phyloP scores from a whole-genome alignment of 2,888 invertebrate genomes.

The Steinernema hermaphroditum region DNA sequence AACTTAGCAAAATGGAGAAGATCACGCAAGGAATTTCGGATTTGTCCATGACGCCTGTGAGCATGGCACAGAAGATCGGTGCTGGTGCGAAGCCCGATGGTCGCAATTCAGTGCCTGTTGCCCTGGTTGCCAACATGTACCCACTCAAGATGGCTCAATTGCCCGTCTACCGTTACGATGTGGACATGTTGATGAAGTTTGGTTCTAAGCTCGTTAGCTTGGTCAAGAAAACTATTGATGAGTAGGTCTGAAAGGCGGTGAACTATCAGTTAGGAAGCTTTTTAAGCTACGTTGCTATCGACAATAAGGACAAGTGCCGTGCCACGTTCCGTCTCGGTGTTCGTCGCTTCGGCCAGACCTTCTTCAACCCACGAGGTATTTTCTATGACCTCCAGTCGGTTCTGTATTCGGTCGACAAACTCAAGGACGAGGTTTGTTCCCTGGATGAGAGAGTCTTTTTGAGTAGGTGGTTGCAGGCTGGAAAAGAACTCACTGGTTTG shows the following conservation, averaged over 20 bases:
- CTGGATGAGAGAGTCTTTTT: too few relatives aligned
- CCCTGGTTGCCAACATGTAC: neutral
- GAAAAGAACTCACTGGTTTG: neutral
- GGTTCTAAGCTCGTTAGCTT: neutral
- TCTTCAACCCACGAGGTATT: neutral
- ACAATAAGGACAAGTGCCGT: constrained; percentile 40
- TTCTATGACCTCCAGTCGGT: neutral
- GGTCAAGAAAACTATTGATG: neutral
- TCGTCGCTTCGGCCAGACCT: neutral
- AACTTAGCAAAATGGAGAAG: too few relatives aligned
- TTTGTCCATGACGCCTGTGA: neutral
- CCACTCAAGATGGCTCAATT: neutral
- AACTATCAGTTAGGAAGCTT: constrained; percentile 24
- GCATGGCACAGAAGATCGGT: neutral
- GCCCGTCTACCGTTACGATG: neutral
- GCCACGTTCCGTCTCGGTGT: constrained; percentile 33
- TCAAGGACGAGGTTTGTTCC: constrained; percentile 1
- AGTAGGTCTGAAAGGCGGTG: neutral
- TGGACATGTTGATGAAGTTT: neutral
- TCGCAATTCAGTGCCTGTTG: neutral
- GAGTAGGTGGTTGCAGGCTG: too few relatives aligned
- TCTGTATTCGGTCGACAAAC: neutral
- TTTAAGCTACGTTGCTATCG: constrained; percentile 39
- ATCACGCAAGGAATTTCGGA: too few relatives aligned
- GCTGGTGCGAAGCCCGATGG: neutral